Base-by-base conservation (phyloP, 2,797 vertebrate species). In the Petrocephalus sullivani region DNA sequence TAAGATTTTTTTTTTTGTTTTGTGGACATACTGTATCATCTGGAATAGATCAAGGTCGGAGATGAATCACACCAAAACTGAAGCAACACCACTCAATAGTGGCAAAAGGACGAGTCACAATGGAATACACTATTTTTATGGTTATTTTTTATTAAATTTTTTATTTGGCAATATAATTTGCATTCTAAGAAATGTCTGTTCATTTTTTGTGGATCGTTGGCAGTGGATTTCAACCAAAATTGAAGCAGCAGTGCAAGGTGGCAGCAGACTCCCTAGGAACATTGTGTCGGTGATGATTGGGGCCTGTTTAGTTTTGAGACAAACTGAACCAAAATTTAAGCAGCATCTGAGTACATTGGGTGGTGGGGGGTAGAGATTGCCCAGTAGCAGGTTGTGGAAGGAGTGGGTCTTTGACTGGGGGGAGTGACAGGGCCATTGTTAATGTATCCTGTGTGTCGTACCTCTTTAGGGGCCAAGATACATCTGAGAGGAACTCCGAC, bases 391-490 rank as follows among this genome's bases (percentile, higher is more conserved):
- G 64, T 71, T 4, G 4, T 37, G 28, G 33, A 14, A 71, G 64
- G 12, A 71, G 28, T 71, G 6, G 28, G 12, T 28, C 28, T 16
- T 71, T 37, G 28, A 71, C 37, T 71, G 33, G 4, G 1, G 64
- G 12, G 64, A 41, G 28, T 37, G 28, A 71, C 41, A 1, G 41
- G 19, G 41, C 37, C 19, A 2, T 83, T 5, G n/a, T 83, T 51
- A 23, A 83, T 23, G 4, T 7, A 9, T 83, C 46, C 46, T 83
- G 49, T 56, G 12, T 0, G 1, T 5, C 10, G 2, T 88, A 7
- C 89, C 90, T 90, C 88, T 93, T 91, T 89, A 96, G 95, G 89
- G 96, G 93, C 92, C 91, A 89, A 0, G 96, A 96, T 60, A 94
- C 92, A 4, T 94, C 94, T 0, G 95, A 93, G 85, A 91, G 92